phyloP scores from a whole-genome alignment of 1,140 invertebrate genomes.

The Drosophila nigromelanica region DNA sequence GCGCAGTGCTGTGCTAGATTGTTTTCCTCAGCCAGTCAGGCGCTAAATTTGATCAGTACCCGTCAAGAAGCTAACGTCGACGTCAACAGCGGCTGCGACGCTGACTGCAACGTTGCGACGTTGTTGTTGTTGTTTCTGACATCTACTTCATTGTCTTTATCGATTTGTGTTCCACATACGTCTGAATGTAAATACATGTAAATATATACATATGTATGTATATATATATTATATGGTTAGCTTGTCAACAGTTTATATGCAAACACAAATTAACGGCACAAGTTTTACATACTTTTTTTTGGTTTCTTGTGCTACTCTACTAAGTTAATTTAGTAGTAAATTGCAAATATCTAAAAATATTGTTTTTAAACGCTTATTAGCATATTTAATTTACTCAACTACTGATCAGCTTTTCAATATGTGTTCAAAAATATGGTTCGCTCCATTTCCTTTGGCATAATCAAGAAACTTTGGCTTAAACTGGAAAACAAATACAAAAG shows the following conservation, averaged over 20 bases:
- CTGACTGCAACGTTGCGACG: not conserved
- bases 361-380: too few species aligned
- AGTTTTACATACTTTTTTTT: not conserved
- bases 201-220: not conserved
- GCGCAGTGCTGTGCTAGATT: too few species aligned
- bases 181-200: not conserved
- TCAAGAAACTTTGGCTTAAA: too few species aligned
- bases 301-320: too few species aligned
- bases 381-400: too few species aligned
- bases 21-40: not conserved
- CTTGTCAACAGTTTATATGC: conserved; percentile 2
- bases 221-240: not conserved
- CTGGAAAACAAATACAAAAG: too few species aligned
- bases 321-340: too few species aligned
- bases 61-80: conserved; percentile 1
- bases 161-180: conserved; percentile 14
- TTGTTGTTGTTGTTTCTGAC: not conserved
- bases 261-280: not conserved
- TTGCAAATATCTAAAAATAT: too few species aligned
- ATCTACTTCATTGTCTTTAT: conserved; percentile 34
- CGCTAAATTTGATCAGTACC: not conserved
- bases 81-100: not conserved
- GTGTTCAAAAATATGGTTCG: too few species aligned
- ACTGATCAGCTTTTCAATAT: too few species aligned
- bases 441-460: too few species aligned